phyloP scores from a whole-genome alignment of 2,888 invertebrate species.

The Pemphredon lugubris region DNA sequence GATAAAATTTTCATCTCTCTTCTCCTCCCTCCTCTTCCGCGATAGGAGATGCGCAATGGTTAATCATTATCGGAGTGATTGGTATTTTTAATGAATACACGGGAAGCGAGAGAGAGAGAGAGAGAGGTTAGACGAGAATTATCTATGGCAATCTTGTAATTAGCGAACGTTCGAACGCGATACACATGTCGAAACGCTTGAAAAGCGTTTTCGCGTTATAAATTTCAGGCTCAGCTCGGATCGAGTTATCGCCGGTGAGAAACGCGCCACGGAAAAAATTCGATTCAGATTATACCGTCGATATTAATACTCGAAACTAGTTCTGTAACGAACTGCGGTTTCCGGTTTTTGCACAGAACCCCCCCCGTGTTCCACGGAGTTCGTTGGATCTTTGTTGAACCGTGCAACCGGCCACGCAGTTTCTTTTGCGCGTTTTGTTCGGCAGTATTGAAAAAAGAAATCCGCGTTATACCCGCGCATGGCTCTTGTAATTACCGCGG shows the following conservation, averaged over 20 bases:
- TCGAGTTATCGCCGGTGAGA: slow-evolving; percentile 10
- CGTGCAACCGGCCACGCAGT: too few relatives aligned
- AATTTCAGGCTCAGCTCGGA: background rate
- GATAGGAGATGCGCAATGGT: background rate
- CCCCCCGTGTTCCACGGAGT: background rate
- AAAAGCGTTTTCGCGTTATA: background rate
- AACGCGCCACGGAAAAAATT: slow-evolving; percentile 6
- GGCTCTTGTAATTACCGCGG: slow-evolving; percentile 25
- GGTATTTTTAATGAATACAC: too few relatives aligned
- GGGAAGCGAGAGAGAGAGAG: background rate
- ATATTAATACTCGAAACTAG: slow-evolving; percentile 28
- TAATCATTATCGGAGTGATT: slow-evolving; percentile 24
- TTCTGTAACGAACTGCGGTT: slow-evolving; percentile 7
- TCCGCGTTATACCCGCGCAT: too few relatives aligned
- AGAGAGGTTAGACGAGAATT: background rate
- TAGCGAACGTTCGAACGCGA: slow-evolving; percentile 3
- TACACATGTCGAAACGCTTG: slow-evolving; percentile 11
- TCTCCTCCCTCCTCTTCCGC: too few relatives aligned
- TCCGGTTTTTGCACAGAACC: slow-evolving; percentile 14
- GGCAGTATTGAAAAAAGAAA: too few relatives aligned
- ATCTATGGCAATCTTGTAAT: slow-evolving; percentile 45
- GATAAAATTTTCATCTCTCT: slow-evolving; percentile 13
- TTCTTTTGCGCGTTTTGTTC: slow-evolving; percentile 15
- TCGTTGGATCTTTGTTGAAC: background rate
- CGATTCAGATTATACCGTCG: slow-evolving; percentile 9